A percentile compares a stretch with the other conserved stretches of the same genome.
Evolutionary conservation across 1,140 invertebrate genomes (phyloP).

Genomic region (Papilio polyxenes): DNA sequence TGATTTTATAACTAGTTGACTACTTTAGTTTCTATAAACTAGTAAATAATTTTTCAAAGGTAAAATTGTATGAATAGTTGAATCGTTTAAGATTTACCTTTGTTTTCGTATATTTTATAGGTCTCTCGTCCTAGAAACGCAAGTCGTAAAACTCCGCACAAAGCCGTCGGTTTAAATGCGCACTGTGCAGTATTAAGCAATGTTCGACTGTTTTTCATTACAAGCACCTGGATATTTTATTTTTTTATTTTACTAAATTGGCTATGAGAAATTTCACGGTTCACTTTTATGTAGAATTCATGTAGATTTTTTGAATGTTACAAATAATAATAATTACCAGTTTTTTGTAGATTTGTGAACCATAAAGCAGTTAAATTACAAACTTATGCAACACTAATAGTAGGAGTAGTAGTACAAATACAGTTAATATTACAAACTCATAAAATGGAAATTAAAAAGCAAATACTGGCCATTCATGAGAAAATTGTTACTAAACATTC

Average conservation of each 20-base stretch:
- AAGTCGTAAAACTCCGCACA: constrained; percentile 69
- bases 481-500: not conserved
- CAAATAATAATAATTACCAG: not conserved
- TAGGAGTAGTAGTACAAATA: no score
- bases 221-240: not conserved
- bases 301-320: not conserved
- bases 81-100: constrained; percentile 51
- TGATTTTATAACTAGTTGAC: not conserved
- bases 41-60: not conserved
- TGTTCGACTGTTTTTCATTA: constrained; percentile 26
- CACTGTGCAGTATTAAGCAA: constrained; percentile 50
- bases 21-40: not conserved
- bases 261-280: not conserved
- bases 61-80: constrained; percentile 38
- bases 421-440: no score
- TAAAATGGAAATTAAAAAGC: not conserved
- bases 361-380: not conserved
- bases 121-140: constrained; percentile 59
- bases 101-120: constrained; percentile 67
- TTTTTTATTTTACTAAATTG: not conserved
- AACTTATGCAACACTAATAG: no score
- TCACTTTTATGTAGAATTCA: not conserved
- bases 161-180: constrained; percentile 52
- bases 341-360: not conserved
- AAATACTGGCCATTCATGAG: not conserved